These are phyloP conservation scores for Plecotus auritus DNA, from an alignment of 2,113 vertebrate species.

Conservation along the genomic window DNA sequence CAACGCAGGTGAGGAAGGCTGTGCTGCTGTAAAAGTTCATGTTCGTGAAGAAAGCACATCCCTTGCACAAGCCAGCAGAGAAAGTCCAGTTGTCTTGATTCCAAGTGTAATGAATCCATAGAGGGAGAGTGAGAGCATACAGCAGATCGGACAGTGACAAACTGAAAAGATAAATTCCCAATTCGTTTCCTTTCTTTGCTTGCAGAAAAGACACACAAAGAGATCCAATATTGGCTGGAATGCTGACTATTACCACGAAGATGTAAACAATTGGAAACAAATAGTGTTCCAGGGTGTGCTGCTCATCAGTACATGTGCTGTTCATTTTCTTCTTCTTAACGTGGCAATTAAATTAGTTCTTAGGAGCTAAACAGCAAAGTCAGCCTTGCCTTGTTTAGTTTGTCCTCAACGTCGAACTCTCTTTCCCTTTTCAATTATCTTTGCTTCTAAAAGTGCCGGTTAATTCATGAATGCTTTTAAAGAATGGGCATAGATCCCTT, in stretches of 20 bases:
- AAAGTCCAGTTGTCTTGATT: constrained; percentile 82
- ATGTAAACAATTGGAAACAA: constrained; percentile 86
- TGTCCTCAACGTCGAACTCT: neutral
- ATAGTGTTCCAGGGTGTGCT: constrained; percentile 76
- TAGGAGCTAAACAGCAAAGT: neutral
- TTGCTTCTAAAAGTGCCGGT: neutral
- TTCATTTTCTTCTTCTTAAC: constrained; percentile 9
- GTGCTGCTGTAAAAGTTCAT: constrained; percentile 91
- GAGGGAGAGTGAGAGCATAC: constrained; percentile 82
- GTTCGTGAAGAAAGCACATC: constrained; percentile 81
- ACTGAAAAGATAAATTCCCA: constrained; percentile 90
- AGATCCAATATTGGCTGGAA: constrained; percentile 86
- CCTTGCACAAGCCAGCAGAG: constrained; percentile 74
- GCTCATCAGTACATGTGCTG: constrained; percentile 54
- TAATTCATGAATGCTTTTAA: neutral
- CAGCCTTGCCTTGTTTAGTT: neutral
- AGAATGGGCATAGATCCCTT: neutral
- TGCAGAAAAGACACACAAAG: constrained; percentile 87
- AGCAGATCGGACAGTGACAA: constrained; percentile 88
- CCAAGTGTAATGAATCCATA: constrained; percentile 88
- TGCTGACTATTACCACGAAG: constrained; percentile 80
- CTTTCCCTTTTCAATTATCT: neutral
- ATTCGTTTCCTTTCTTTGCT: constrained; percentile 86
- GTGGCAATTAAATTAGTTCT: neutral
- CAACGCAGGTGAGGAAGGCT: constrained; percentile 89